Evolutionary conservation across 2,888 invertebrate species (phyloP), one percentile per base, ranked within the genome.

Genomic region (Timema cristinae): DNA sequence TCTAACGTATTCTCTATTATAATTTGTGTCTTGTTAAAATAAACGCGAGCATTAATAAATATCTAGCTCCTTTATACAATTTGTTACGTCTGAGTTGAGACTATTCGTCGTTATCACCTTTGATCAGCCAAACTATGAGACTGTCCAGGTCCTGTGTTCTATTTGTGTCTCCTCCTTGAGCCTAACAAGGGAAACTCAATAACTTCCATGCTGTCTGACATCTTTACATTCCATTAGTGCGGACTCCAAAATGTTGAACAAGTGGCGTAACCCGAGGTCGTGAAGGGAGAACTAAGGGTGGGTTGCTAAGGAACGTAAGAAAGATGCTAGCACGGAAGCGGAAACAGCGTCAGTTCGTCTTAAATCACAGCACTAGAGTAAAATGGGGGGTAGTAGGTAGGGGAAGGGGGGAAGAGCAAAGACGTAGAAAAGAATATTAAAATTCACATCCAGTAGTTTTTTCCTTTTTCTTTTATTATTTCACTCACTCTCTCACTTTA

Each of bases 401-500:
- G 9, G n/a, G 47, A 63, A 47, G 63, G 63, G 47, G 63, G 47
- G 63, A 63, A 63, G 63, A 63, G 63, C 48, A 32, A 32, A 63
- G 63, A 63, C 63, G 63, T 63, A 63, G 63, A 63, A 63, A 63
- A 63, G 63, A 63, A 63, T 63, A 63, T 63, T 63, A 63, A 63
- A 63, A 63, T 63, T 63, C 63, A 63, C 63, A 63, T 63, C 63
- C 63, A 63, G 63, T 47, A 47, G 32, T 63, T 15, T n/a, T 7
- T 48, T 13, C 63, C 7, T 63, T 63, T 63, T 61, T 63, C 47
- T 13, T 32, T 63, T 32, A 32, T 9, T 48, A 1, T 11, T 63
- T 13, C 63, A 63, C 63, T 63, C 63, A 63, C 63, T 48, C 63
- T 32, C 63, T 63, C 13, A n/a, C 63, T 6, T 32, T 32, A 4